A percentile compares a stretch with the other conserved stretches of the same genome.
Conservation (phyloP, 2,888 invertebrate genomes). For the Gryllus longicercus region DNA sequence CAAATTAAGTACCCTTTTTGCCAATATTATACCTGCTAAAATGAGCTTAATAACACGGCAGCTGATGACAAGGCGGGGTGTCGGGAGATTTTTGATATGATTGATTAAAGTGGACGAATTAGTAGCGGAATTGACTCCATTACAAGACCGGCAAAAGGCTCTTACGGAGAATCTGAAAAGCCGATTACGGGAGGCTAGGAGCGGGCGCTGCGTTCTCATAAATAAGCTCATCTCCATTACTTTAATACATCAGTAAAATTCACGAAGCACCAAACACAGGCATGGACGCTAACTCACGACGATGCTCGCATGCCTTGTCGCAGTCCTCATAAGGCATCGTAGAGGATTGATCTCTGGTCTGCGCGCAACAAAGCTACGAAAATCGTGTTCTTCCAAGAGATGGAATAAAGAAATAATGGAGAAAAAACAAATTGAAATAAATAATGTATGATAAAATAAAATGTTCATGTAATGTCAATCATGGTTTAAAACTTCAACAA, state of each 20-base stretch:
- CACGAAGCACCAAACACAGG: no score
- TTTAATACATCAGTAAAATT: not conserved
- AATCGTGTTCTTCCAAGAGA: no score
- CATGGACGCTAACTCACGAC: no score
- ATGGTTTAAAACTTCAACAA: no score
- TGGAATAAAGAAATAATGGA: no score
- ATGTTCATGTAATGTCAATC: no score
- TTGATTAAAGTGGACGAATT: not conserved
- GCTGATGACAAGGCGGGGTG: not conserved
- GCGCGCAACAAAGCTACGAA: no score
- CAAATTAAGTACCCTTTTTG: conserved; percentile 8
- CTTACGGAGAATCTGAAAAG: not conserved
- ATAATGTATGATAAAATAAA: no score
- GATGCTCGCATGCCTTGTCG: no score
- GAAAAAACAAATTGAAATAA: no score
- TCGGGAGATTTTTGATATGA: not conserved
- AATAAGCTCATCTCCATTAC: not conserved
- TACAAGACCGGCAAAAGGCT: not conserved
- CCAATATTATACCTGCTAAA: not conserved
- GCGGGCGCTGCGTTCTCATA: not conserved
- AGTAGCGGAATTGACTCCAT: not conserved
- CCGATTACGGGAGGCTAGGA: not conserved
- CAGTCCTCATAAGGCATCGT: no score
- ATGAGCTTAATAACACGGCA: not conserved
- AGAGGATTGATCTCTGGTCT: no score